Percentiles rank a stretch among this genome's conserved stretches.
Conservation (phyloP, 2,797 vertebrate species). For the Fundulus diaphanus region DNA sequence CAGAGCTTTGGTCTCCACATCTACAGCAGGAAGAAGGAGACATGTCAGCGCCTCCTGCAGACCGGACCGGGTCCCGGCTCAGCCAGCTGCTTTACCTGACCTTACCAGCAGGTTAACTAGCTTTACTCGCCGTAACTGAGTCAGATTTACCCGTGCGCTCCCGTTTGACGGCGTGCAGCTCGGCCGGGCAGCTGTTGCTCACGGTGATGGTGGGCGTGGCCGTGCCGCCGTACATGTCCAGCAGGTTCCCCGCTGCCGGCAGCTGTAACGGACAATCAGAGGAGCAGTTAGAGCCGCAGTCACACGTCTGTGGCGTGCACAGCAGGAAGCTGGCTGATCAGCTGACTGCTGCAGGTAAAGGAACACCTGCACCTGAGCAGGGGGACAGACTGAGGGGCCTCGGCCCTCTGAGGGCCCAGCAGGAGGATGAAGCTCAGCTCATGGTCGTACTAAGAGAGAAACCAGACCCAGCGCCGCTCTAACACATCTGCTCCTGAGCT, state of each 20-base stretch:
- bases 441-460: too few relatives aligned
- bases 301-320: slow-evolving; percentile 1
- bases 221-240: slow-evolving; percentile 82
- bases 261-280: slow-evolving; percentile 77
- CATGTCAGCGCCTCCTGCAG: too few relatives aligned
- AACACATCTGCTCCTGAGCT: too few relatives aligned
- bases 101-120: too few relatives aligned
- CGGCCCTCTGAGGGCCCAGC: too few relatives aligned
- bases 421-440: too few relatives aligned
- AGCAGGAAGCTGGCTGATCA: neutral
- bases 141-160: slow-evolving; percentile 80
- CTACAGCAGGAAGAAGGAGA: slow-evolving; percentile 46
- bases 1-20: slow-evolving; percentile 83
- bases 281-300: slow-evolving; percentile 12
- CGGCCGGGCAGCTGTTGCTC: slow-evolving; percentile 89
- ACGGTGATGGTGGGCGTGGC: slow-evolving; percentile 77
- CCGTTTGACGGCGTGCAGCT: slow-evolving; percentile 84
- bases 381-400: too few relatives aligned
- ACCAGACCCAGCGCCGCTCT: too few relatives aligned
- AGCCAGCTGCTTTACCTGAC: too few relatives aligned
- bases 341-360: neutral
- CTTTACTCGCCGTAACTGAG: neutral
- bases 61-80: neutral
- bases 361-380: neutral
- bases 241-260: slow-evolving; percentile 83